Percentiles rank a stretch among this genome's conserved stretches.
These are phyloP conservation scores for Mycetomoellerius zeteki DNA, from an alignment of 1,140 invertebrate genomes.

Conservation along the genomic window DNA sequence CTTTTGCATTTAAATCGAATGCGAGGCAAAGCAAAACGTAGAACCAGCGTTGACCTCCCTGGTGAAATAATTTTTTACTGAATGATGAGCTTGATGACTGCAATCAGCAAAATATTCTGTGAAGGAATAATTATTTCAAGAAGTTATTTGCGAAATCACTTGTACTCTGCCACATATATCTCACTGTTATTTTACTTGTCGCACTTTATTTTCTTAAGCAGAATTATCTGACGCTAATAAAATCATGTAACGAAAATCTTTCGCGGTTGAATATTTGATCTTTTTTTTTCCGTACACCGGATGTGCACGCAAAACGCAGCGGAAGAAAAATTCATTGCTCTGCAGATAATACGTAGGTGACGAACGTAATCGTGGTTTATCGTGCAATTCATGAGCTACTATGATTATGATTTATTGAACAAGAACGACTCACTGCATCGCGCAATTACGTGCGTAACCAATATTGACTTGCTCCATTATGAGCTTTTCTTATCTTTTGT, in stretches of 20 bases:
- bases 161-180: background rate
- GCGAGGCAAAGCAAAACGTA: background rate
- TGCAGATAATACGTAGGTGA: background rate
- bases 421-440: background rate
- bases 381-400: background rate
- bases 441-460: slow-evolving; percentile 18
- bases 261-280: background rate
- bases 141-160: background rate
- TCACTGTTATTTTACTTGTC: background rate
- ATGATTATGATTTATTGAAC: slow-evolving; percentile 17
- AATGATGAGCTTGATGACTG: background rate
- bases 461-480: slow-evolving; percentile 14
- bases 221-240: background rate
- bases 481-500: background rate
- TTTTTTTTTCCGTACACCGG: background rate
- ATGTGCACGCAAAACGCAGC: background rate
- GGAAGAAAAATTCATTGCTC: background rate
- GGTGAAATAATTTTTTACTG: background rate
- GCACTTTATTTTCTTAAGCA: background rate
- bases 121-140: slow-evolving; percentile 6
- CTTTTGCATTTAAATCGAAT: background rate
- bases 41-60: background rate
- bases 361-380: slow-evolving; percentile 16
- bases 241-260: background rate
- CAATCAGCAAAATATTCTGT: background rate